Evolutionary conservation across 2,888 invertebrate species (phyloP).

Genomic region (Calephelis perditalis): DNA sequence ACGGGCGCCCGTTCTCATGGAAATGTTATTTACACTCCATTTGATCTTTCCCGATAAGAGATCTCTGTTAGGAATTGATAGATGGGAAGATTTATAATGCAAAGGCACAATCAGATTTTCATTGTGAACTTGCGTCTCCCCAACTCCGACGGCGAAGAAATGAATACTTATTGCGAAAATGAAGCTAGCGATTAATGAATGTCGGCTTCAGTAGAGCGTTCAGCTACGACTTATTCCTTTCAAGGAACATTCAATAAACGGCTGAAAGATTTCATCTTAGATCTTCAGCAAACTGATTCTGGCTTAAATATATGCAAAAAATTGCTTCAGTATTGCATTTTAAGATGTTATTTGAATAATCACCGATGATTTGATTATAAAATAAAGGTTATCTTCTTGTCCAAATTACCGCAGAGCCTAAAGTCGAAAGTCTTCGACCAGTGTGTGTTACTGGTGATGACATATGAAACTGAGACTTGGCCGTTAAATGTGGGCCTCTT

Average conservation of each 20-base stretch:
- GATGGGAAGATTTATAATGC: slow-evolving; percentile 68
- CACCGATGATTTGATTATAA: no score
- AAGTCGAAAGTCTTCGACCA: no score
- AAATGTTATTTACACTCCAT: slow-evolving; percentile 23
- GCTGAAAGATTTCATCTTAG: slow-evolving; percentile 37
- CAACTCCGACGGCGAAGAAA: slow-evolving; percentile 45
- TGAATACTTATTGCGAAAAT: slow-evolving; percentile 76
- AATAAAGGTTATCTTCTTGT: no score
- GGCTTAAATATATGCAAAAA: slow-evolving; percentile 14
- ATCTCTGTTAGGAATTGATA: slow-evolving; percentile 53
- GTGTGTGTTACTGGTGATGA: no score
- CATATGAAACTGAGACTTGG: no score
- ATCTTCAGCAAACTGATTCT: slow-evolving; percentile 24
- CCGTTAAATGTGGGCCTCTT: no score
- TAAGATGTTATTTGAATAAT: no score
- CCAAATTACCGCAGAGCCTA: no score
- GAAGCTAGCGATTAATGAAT: slow-evolving; percentile 65
- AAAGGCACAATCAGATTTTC: slow-evolving; percentile 72
- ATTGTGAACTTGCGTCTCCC: slow-evolving; percentile 44
- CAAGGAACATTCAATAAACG: slow-evolving; percentile 70
- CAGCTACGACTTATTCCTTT: slow-evolving; percentile 61
- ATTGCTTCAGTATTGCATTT: slow-evolving; percentile 10
- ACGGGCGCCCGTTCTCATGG: slow-evolving; percentile 5
- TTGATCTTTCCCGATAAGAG: slow-evolving; percentile 45
- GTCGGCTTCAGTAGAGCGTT: slow-evolving; percentile 53